Conservation (phyloP, 2,797 vertebrate genomes). For the Acanthornis magna region DNA sequence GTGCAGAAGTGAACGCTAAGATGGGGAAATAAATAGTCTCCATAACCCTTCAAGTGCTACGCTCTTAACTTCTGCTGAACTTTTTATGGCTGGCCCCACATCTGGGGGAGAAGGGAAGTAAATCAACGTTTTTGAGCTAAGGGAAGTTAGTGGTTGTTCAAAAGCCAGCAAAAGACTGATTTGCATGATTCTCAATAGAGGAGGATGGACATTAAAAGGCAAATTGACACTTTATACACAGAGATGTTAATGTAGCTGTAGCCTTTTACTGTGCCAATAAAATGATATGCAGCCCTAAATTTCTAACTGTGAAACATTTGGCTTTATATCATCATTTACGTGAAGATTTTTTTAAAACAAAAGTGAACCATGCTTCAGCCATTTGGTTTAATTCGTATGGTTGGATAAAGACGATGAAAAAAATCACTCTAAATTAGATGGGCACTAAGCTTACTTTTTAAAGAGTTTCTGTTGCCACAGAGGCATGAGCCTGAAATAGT, state of each 20-base stretch:
- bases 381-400: neutral
- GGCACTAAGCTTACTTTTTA: neutral
- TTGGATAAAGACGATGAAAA: neutral
- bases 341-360: neutral
- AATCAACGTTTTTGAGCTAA: neutral
- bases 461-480: neutral
- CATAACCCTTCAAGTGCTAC: neutral
- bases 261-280: constrained; percentile 16
- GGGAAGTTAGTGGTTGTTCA: neutral
- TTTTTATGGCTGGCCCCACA: neutral
- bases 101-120: neutral
- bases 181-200: neutral
- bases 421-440: neutral
- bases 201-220: neutral
- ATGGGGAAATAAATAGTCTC: neutral
- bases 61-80: neutral
- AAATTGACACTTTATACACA: neutral
- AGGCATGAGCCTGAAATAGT: neutral
- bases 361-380: neutral
- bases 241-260: neutral
- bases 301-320: neutral
- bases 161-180: neutral
- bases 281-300: neutral
- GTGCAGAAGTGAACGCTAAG: neutral
- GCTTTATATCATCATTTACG: neutral